A percentile compares a stretch with the other conserved stretches of the same genome.
Conservation (phyloP, 2,113 vertebrate species). For the Tympanuchus pallidicinctus region DNA sequence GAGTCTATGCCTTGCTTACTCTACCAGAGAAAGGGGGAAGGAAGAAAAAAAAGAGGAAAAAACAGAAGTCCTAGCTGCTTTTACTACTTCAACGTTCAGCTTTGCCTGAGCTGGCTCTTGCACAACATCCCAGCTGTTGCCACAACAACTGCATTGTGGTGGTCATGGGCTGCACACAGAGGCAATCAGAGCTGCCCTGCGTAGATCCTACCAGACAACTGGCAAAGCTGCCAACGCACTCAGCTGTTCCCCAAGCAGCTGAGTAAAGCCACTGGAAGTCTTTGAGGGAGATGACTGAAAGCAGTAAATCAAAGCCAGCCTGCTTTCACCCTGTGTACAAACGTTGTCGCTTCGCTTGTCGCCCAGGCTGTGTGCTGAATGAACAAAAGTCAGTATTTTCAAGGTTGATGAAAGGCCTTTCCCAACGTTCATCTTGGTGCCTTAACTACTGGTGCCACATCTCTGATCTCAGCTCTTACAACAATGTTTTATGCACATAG, state of each 20-base stretch:
- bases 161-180: not conserved
- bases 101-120: not conserved
- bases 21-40: not conserved
- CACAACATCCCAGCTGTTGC: constrained; percentile 31
- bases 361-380: not conserved
- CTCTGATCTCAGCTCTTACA: not conserved
- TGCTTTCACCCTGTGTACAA: not conserved
- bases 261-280: not conserved
- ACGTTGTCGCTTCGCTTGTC: rapidly evolving
- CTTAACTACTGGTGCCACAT: not conserved
- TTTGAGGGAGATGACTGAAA: not conserved
- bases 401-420: not conserved
- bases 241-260: constrained; percentile 71
- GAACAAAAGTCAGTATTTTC: not conserved
- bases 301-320: not conserved
- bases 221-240: constrained; percentile 4
- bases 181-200: rapidly evolving
- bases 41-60: no score
- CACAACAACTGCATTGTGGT: not conserved
- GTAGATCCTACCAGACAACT: constrained; percentile 36
- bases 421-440: not conserved
- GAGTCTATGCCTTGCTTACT: not conserved
- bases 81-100: not conserved
- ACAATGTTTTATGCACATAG: not conserved
- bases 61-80: not conserved